Base-by-base conservation (phyloP, 2,888 invertebrate genomes). In the Troides oblongomaculatus region DNA sequence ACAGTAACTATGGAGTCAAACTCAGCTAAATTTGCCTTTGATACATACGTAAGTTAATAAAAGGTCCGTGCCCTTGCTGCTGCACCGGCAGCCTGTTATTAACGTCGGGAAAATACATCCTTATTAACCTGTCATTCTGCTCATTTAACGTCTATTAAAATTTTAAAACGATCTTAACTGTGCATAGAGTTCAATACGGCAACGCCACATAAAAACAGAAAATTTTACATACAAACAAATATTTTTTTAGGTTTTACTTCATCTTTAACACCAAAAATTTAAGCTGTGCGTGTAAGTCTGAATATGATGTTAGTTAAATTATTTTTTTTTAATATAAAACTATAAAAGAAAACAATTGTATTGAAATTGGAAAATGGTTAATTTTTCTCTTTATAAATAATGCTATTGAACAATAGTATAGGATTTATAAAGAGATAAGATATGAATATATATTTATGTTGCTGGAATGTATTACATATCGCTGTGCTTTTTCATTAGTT, bases 81-180 rank as follows among this genome's bases (percentile, higher is more conserved):
- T 58, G 66, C 43, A 46, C 18, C 62, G 46, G 58, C 67, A n/a
- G 43, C 21, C 17, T 57, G 59, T 59, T 68, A 59, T 68, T 68
- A 68, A 50, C 30, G 68, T 63, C 59, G 36, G 64, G 59, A 56
- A 14, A 63, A 68, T 57, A 68, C 59, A 68, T 68, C 68, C 68
- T 63, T 68, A 68, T 68, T 68, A 68, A 68, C 58, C 50, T 59
- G 68, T 63, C 68, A 21, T 46, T 62, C 58, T 36, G 46, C 59
- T 59, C 68, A 63, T 63, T 59, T 68, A 50, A 25, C 17, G 23
- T 63, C 59, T 63, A 59, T 68, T 68, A 63, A 63, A 68, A 59
- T 59, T 68, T 68, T 46, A 59, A 59, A 63, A 59, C 50, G 62
- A 57, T 46, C 62, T 62, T 46, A 18, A 57, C 43, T 4, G 43